These are phyloP conservation scores for Cheilosia impressa DNA, from an alignment of 2,888 invertebrate genomes.

Conservation along the genomic window DNA sequence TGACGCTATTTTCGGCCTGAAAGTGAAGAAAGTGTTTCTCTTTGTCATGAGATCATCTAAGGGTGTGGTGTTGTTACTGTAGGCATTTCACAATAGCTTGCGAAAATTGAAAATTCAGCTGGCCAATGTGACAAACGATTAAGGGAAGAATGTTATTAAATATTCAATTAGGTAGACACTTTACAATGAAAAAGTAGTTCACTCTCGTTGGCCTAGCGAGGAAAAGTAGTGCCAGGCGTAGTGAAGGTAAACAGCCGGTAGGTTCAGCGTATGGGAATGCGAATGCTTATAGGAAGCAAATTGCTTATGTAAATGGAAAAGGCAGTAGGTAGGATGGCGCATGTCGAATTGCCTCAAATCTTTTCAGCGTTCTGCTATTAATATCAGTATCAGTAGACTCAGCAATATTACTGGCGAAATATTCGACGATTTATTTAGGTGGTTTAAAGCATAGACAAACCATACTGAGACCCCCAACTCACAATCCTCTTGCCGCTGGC, in stretches of 20 bases:
- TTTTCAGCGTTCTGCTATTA: too few relatives aligned
- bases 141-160: conserved; percentile 23
- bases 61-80: conserved; percentile 45
- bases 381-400: too few relatives aligned
- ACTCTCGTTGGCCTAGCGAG: background rate
- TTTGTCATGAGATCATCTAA: conserved; percentile 54
- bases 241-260: background rate
- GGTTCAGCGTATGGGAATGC: background rate
- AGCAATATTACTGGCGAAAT: too few relatives aligned
- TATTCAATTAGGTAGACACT: conserved; percentile 12
- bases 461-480: too few relatives aligned
- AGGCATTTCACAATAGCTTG: conserved; percentile 38
- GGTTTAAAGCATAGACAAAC: too few relatives aligned
- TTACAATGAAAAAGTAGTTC: background rate
- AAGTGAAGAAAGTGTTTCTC: conserved; percentile 65
- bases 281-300: background rate
- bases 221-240: background rate
- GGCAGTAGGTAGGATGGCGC: too few relatives aligned
- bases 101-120: conserved; percentile 1
- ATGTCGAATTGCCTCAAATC: too few relatives aligned
- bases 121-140: conserved; percentile 2
- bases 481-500: too few relatives aligned
- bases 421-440: too few relatives aligned
- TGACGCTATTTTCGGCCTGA: conserved; percentile 26
- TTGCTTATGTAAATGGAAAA: too few relatives aligned